Evolutionary conservation across 2,797 vertebrate species (phyloP).

Genomic region (Aquila chrysaetos): DNA sequence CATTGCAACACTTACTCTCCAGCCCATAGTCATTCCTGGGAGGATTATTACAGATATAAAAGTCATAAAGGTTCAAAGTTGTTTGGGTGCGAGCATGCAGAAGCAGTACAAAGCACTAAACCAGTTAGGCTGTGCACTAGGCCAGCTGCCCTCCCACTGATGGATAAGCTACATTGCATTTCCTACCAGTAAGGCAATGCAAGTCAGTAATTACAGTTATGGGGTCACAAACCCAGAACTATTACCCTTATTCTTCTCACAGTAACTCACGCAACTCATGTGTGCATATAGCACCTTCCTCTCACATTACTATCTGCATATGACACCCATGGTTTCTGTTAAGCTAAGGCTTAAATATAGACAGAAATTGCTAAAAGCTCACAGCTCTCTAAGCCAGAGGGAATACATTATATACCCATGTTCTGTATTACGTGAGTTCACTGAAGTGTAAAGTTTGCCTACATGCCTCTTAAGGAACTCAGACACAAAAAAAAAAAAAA

Average conservation of each 20-base stretch:
- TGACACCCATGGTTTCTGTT: background rate
- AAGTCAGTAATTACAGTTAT: background rate
- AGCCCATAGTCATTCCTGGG: background rate
- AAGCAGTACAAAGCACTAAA: background rate
- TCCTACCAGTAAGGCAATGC: background rate
- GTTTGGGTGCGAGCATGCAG: background rate
- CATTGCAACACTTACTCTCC: background rate
- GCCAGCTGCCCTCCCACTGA: background rate
- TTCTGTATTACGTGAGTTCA: background rate
- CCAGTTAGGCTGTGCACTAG: background rate
- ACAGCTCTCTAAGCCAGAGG: background rate
- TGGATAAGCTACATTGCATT: background rate
- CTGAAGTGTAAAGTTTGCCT: background rate
- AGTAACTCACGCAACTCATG: background rate
- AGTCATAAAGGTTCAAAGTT: background rate
- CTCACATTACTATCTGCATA: background rate
- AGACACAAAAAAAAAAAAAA: background rate
- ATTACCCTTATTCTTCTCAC: background rate
- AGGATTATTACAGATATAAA: background rate
- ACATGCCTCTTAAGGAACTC: background rate
- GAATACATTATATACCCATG: background rate
- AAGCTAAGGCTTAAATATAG: background rate
- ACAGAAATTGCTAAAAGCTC: background rate
- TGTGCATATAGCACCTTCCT: background rate
- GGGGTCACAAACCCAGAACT: background rate